A percentile compares a stretch with the other conserved stretches of the same genome.
phyloP scores from a whole-genome alignment of 1,140 invertebrate species.

The Drosophila bipectinata region DNA sequence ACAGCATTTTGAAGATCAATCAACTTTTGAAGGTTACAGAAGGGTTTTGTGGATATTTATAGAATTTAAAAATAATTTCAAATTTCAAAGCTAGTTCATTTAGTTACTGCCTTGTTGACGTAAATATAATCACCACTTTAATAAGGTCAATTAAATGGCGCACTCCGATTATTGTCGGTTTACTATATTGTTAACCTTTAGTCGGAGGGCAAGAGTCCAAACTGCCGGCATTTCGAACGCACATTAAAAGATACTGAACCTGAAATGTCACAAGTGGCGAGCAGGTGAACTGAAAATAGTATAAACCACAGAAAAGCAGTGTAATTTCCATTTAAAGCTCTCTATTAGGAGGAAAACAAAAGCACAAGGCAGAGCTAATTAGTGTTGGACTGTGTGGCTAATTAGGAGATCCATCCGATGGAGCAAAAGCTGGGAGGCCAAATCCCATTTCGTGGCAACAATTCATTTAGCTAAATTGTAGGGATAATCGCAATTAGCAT shows the following conservation, averaged over 20 bases:
- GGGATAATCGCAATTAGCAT: slow-evolving; percentile 24
- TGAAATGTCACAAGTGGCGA: slow-evolving; percentile 39
- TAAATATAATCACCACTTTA: background rate
- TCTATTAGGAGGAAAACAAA: slow-evolving; percentile 6
- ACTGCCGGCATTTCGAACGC: slow-evolving; percentile 20
- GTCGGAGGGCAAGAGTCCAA: slow-evolving; percentile 28
- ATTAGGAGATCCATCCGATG: slow-evolving; percentile 50
- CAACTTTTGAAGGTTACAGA: slow-evolving; percentile 18
- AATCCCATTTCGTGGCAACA: slow-evolving; percentile 34
- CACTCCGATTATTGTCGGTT: slow-evolving; percentile 11
- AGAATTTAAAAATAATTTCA: background rate
- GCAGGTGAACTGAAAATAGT: background rate
- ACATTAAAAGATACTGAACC: slow-evolving; percentile 26
- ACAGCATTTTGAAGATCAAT: slow-evolving; percentile 22
- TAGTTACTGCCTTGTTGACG: background rate
- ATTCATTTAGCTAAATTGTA: slow-evolving; percentile 32
- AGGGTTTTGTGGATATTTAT: background rate
- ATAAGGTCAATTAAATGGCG: slow-evolving; percentile 23
- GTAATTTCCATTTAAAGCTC: slow-evolving; percentile 32
- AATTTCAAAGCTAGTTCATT: background rate
- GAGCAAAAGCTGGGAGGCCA: slow-evolving; percentile 16
- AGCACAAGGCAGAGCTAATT: slow-evolving; percentile 36
- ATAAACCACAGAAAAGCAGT: slow-evolving; percentile 16
- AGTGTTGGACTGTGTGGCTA: slow-evolving; percentile 40
- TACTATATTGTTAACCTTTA: slow-evolving; percentile 42